Conservation (phyloP, 2,888 invertebrate genomes). For the Erpobdella octoculata region DNA sequence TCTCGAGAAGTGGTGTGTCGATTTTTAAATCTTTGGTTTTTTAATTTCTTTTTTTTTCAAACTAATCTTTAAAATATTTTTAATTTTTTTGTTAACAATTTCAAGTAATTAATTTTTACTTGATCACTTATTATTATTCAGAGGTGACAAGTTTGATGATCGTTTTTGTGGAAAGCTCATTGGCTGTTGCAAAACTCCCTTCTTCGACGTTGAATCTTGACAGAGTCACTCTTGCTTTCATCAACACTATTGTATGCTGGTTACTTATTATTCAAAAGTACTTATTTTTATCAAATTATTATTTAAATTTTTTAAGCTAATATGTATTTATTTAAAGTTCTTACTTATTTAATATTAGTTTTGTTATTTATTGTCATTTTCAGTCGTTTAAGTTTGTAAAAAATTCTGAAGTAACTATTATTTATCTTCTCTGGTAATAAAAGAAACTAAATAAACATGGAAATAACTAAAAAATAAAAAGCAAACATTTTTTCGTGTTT, state of each 20-base stretch:
- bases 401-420: neutral
- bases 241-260: neutral
- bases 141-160: neutral
- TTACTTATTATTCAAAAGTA: neutral
- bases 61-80: too few relatives aligned
- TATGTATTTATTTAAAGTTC: too few relatives aligned
- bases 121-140: too few relatives aligned
- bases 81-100: too few relatives aligned
- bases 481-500: too few relatives aligned
- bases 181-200: neutral
- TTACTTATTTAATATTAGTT: neutral
- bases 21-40: too few relatives aligned
- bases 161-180: neutral
- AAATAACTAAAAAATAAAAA: too few relatives aligned
- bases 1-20: neutral
- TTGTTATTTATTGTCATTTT: neutral
- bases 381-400: neutral
- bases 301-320: too few relatives aligned
- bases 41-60: too few relatives aligned
- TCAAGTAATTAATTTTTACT: too few relatives aligned
- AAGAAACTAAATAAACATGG: too few relatives aligned
- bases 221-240: neutral
- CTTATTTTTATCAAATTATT: neutral
- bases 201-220: neutral
- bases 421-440: too few relatives aligned